A percentile compares a stretch with the other conserved stretches of the same genome.
These are phyloP conservation scores for Cheilosia soror DNA, from an alignment of 2,888 invertebrate genomes.

Conservation along the genomic window DNA sequence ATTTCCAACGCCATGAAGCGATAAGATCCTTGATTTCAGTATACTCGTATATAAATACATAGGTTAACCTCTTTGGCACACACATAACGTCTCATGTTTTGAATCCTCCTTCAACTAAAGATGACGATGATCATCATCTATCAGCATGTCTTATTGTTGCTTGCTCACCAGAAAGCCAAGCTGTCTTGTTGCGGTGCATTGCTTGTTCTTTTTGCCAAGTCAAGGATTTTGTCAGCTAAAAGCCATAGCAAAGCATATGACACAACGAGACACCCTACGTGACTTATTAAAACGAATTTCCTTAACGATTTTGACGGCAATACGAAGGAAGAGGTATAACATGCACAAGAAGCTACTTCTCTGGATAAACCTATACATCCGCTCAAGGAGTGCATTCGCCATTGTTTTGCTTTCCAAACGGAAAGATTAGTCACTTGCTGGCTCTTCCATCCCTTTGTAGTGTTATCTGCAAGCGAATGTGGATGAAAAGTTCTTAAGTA, in stretches of 20 bases:
- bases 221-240: constrained; percentile 48
- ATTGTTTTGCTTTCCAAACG: constrained; percentile 56
- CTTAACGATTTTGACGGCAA: constrained; percentile 36
- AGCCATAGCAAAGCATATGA: constrained; percentile 7
- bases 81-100: constrained; percentile 28
- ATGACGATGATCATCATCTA: constrained; percentile 29
- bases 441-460: constrained; percentile 6
- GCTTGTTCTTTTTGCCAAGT: constrained; percentile 20
- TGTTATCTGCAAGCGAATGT: constrained; percentile 19
- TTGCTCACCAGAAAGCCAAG: constrained; percentile 18
- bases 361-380: constrained; percentile 34
- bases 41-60: constrained; percentile 27
- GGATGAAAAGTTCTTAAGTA: constrained; percentile 43
- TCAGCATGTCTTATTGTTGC: constrained; percentile 48
- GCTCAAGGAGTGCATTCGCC: constrained; percentile 25
- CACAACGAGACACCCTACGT: constrained; percentile 38
- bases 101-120: constrained; percentile 10
- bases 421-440: constrained; percentile 65
- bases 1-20: constrained; percentile 30
- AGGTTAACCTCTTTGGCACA: constrained; percentile 38
- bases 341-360: constrained; percentile 36
- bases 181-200: constrained; percentile 31
- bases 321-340: not conserved
- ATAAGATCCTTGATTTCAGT: constrained; percentile 48
- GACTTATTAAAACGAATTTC: constrained; percentile 67